Percentiles rank a stretch among this genome's conserved stretches.
Conservation (phyloP, 2,888 invertebrate genomes). For the Drosophila algonquin region DNA sequence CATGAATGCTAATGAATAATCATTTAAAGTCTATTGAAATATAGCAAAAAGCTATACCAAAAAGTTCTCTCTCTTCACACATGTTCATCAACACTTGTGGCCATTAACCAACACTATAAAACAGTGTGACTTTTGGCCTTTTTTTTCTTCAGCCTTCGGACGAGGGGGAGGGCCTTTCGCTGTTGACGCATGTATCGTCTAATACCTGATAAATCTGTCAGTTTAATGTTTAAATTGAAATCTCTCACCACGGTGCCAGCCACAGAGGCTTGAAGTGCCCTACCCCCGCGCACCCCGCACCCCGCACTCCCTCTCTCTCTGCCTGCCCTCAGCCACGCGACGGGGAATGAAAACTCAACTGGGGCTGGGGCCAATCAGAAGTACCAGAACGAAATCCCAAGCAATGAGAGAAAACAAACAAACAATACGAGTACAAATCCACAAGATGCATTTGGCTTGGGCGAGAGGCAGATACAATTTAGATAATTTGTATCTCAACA, state of each 20-base stretch:
- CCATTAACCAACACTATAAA: slow-evolving; percentile 19
- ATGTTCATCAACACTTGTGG: slow-evolving; percentile 8
- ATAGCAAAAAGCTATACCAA: neutral
- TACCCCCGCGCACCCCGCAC: neutral
- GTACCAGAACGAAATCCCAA: slow-evolving; percentile 11
- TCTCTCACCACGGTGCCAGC: slow-evolving; percentile 73
- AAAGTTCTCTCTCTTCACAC: no score
- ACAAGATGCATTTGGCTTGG: slow-evolving; percentile 73
- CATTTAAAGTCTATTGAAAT: neutral
- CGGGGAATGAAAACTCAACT: slow-evolving; percentile 49
- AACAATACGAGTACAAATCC: slow-evolving; percentile 39
- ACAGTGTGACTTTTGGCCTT: slow-evolving; percentile 8
- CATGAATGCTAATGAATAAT: neutral
- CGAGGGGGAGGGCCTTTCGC: slow-evolving; percentile 9
- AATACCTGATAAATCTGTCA: slow-evolving; percentile 83
- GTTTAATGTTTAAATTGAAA: slow-evolving; percentile 79
- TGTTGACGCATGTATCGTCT: slow-evolving; percentile 76
- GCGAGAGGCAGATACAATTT: slow-evolving; percentile 75
- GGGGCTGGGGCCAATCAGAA: slow-evolving; percentile 15
- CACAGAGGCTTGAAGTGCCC: slow-evolving; percentile 45
- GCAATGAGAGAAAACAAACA: slow-evolving; percentile 42
- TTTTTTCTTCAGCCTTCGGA: slow-evolving; percentile 13
- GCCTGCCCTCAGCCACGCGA: slow-evolving; percentile 5
- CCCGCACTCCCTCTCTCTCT: neutral
- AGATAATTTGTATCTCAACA: slow-evolving; percentile 82